Evolutionary conservation across 2,888 invertebrate genomes (phyloP).

Genomic region (Halocaridina rubra): DNA sequence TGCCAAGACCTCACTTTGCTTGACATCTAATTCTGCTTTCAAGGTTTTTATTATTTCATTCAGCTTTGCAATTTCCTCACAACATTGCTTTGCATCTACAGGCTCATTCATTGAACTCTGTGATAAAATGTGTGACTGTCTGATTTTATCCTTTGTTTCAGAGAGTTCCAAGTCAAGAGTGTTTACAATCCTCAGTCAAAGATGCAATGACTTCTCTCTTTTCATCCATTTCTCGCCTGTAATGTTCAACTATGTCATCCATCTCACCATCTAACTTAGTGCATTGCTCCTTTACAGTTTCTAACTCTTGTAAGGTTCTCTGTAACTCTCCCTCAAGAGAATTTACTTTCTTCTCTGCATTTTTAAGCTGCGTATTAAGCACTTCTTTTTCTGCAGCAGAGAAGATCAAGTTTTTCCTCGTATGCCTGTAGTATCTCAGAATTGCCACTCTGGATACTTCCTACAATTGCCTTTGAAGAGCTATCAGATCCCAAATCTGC

Average conservation of each 20-base stretch:
- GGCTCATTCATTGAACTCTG: too few species aligned
- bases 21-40: neutral
- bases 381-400: conserved; percentile 6
- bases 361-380: neutral
- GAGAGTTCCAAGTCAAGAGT: neutral
- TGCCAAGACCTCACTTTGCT: neutral
- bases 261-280: neutral
- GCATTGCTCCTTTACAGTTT: neutral
- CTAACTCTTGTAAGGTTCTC: neutral
- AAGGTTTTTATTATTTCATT: neutral
- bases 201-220: neutral
- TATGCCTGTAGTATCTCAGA: too few species aligned
- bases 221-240: neutral
- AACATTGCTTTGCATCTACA: neutral
- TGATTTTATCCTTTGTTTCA: neutral
- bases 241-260: conserved; percentile 20
- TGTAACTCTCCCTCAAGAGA: neutral
- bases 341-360: neutral
- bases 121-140: too few species aligned
- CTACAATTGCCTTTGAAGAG: too few species aligned
- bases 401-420: too few species aligned
- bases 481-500: too few species aligned
- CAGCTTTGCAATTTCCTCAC: neutral
- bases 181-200: neutral
- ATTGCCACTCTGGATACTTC: too few species aligned